Evolutionary conservation across 2,113 vertebrate species (phyloP), one percentile per base, ranked within the genome.

Genomic region (Gobio gobio): DNA sequence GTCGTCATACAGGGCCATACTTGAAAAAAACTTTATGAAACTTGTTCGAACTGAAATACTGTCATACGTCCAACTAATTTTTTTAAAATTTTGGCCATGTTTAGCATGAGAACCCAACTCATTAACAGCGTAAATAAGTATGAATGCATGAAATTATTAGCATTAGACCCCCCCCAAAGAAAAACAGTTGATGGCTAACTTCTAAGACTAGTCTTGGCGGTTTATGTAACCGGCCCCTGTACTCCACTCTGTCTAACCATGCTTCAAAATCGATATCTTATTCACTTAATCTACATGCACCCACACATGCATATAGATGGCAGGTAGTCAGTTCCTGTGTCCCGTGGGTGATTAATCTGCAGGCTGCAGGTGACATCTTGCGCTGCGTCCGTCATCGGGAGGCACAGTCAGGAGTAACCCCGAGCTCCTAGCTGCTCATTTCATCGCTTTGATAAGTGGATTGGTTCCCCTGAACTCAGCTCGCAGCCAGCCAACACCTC

Each of bases 401-500:
- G 36, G 18, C 24, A 66, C 54, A 56, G 83, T 66, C 22, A 24
- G 64, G 10, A 66, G 36, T 43, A 73, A 33, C 18, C 29, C 68
- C 1, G 1, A 58, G 14, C 49, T n/a, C 45, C 56, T 56, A 33
- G 29, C 36, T 59, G 68, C 73, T 86, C 73, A 59, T 78, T 88
- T 76, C 49, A 76, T 84, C 58, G 43, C 58, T 26, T 26, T 83
- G 81, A 86, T 87, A 73, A 89, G 78, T 78, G 72, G 51, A 18
- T 51, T 29, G 24, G 33, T 47, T 64, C 76, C n/a, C 76, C 78
- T 87, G 78, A 87, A 68, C 43, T 75, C 40, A 33, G 36, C 43
- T 70, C 64, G n/a, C 66, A 80, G 74, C 26, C 10, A 77, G 54
- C 49, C 40, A 72, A 24, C 49, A 59, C 12, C 51, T 51, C 24